A percentile compares a stretch with the other conserved stretches of the same genome.
Evolutionary conservation across 2,113 vertebrate genomes (phyloP).

Genomic region (Paratilapia polleni): DNA sequence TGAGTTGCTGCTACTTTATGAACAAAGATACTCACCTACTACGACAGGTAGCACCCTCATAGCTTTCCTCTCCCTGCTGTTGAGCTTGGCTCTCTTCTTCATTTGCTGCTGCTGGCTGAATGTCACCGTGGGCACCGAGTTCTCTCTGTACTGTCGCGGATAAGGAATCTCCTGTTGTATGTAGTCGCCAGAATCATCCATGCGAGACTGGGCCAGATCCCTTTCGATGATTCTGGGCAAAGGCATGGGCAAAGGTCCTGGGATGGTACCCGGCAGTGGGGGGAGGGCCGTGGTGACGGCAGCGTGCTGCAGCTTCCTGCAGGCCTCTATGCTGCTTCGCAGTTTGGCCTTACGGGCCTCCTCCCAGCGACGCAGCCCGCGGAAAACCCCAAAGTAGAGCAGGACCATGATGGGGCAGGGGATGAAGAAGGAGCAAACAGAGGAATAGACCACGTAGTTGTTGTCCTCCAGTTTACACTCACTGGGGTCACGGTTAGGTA

Average conservation of each 20-base stretch:
- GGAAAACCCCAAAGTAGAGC: conserved; percentile 91
- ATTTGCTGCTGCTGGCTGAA: conserved; percentile 54
- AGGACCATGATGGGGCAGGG: conserved; percentile 95
- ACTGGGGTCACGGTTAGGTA: conserved; percentile 82
- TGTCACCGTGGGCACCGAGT: conserved; percentile 77
- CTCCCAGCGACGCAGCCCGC: conserved; percentile 88
- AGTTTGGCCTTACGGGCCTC: conserved; percentile 85
- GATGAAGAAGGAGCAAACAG: conserved; percentile 95
- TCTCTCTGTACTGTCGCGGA: conserved; percentile 77
- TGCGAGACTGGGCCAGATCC: conserved; percentile 69
- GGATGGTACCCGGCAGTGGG: conserved; percentile 64
- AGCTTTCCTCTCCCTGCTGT: conserved; percentile 90
- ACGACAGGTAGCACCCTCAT: conserved; percentile 91
- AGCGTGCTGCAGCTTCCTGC: conserved; percentile 78
- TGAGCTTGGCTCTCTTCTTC: conserved; percentile 86
- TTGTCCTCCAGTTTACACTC: conserved; percentile 91
- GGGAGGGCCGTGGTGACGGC: conserved; percentile 54
- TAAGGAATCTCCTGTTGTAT: conserved; percentile 69
- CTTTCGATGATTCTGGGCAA: conserved; percentile 75
- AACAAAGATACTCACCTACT: conserved; percentile 69
- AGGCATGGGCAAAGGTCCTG: conserved; percentile 61
- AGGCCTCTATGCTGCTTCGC: conserved; percentile 80
- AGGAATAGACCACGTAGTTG: conserved; percentile 92
- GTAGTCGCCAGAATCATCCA: conserved; percentile 69
- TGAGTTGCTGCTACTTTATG: background rate